Percentiles rank a stretch among this genome's conserved stretches.
phyloP scores from a whole-genome alignment of 2,797 vertebrate species.

The Esox lucius region DNA sequence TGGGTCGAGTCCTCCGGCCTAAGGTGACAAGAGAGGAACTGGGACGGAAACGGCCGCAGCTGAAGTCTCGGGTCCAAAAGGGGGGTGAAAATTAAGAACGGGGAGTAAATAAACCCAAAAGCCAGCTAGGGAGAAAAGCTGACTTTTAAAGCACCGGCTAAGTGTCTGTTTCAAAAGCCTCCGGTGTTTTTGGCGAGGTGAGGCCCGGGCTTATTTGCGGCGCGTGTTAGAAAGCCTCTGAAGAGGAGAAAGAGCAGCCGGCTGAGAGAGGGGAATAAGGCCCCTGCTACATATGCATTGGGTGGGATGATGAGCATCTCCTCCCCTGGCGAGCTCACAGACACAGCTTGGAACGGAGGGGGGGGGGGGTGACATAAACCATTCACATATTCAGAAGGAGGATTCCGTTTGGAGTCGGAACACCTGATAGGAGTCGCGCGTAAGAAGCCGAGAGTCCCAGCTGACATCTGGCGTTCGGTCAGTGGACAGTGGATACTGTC shows the following conservation, averaged over 20 bases:
- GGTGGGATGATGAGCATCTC: conserved; percentile 42
- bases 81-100: too few relatives aligned
- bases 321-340: conserved; percentile 39
- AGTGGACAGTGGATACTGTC: not conserved
- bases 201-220: conserved; percentile 74
- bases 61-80: not conserved
- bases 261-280: conserved; percentile 49
- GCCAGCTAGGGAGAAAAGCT: conserved; percentile 43
- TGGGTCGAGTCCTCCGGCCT: conserved; percentile 36
- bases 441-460: conserved; percentile 19
- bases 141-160: conserved; percentile 46
- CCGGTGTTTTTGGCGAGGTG: conserved; percentile 48
- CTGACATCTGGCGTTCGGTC: not conserved
- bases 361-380: conserved; percentile 29
- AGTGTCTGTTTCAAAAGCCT: conserved; percentile 67
- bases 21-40: conserved; percentile 44
- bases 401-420: conserved; percentile 49
- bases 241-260: conserved; percentile 62
- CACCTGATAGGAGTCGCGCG: conserved; percentile 46
- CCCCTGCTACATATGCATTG: not conserved
- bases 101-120: conserved; percentile 34
- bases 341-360: conserved; percentile 60
- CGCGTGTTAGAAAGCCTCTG: conserved; percentile 71
- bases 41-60: conserved; percentile 22
- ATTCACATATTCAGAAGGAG: conserved; percentile 66